phyloP scores from a whole-genome alignment of 1,140 invertebrate genomes.

The Tachypleus tridentatus region DNA sequence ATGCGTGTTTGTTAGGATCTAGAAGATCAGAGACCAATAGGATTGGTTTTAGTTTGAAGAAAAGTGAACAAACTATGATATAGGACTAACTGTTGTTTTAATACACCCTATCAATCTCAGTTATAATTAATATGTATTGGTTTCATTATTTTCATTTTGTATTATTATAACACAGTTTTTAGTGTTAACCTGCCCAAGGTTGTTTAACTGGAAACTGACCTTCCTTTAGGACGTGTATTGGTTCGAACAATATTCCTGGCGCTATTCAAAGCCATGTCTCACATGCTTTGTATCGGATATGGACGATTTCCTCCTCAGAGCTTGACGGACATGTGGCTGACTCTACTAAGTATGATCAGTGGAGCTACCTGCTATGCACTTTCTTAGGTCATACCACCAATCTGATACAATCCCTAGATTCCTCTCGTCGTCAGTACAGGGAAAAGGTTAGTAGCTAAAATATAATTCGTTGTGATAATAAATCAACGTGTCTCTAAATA shows the following conservation, averaged over 20 bases:
- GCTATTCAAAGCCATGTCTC: slow-evolving; percentile 96
- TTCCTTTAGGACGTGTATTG: slow-evolving; percentile 76
- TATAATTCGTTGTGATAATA: no score
- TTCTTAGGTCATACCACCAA: slow-evolving; percentile 97
- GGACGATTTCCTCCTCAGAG: slow-evolving; percentile 93
- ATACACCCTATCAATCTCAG: no score
- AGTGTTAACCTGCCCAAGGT: no score
- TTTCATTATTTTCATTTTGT: no score
- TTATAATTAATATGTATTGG: no score
- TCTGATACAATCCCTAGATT: slow-evolving; percentile 95
- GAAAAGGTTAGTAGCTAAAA: slow-evolving; percentile 63
- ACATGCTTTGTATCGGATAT: slow-evolving; percentile 97
- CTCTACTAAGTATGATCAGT: slow-evolving; percentile 96
- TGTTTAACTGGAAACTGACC: not conserved
- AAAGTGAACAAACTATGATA: no score
- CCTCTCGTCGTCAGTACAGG: slow-evolving; percentile 89
- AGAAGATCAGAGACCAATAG: no score
- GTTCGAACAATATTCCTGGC: slow-evolving; percentile 98
- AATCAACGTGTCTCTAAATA: no score
- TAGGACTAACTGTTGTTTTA: no score
- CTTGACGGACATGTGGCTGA: slow-evolving; percentile 96
- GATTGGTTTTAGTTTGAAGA: no score
- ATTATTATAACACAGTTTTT: no score
- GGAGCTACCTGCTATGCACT: slow-evolving; percentile 95
- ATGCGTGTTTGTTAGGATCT: no score